These are phyloP conservation scores for Fundulus diaphanus DNA, from an alignment of 2,797 vertebrate species.

Conservation along the genomic window DNA sequence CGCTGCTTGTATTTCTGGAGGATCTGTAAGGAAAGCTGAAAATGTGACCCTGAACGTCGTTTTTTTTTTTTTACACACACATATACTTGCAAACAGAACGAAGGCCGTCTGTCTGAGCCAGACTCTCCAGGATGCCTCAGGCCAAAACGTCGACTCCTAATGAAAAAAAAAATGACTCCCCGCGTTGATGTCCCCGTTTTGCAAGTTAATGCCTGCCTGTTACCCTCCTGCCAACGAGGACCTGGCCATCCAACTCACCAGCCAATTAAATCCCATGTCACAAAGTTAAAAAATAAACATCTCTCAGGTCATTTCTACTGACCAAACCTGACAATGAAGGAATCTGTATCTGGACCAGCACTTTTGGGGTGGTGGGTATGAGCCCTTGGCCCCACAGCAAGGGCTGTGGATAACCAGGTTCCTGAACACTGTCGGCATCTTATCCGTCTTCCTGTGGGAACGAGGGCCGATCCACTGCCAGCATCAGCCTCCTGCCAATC, in stretches of 20 bases:
- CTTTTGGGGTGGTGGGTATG: conserved; percentile 50
- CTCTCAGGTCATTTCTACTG: conserved; percentile 20
- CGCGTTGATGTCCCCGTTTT: conserved; percentile 82
- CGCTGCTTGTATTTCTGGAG: conserved; percentile 94
- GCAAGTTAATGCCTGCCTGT: conserved; percentile 79
- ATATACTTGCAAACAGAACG: conserved; percentile 58
- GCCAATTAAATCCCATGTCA: conserved; percentile 58
- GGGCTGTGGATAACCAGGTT: conserved; percentile 74
- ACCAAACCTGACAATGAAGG: conserved; percentile 9
- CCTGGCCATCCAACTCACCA: conserved; percentile 70
- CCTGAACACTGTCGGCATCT: conserved; percentile 80
- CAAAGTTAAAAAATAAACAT: conserved; percentile 15
- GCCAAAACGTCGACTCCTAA: conserved; percentile 81
- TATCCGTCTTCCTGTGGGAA: conserved; percentile 83
- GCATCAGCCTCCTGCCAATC: conserved; percentile 71
- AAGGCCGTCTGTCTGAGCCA: conserved; percentile 80
- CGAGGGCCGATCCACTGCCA: conserved; percentile 63
- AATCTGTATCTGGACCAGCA: conserved; percentile 45
- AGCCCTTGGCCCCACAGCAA: conserved; percentile 54
- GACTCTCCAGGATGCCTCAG: conserved; percentile 81
- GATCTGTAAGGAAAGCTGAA: conserved; percentile 83
- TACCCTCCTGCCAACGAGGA: conserved; percentile 76
- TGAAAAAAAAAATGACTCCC: conserved; percentile 85
- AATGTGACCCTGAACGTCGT: conserved; percentile 75
- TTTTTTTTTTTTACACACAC: conserved; percentile 43